These are phyloP conservation scores for Euborellia annulipes DNA, from an alignment of 1,140 invertebrate genomes.

Conservation along the genomic window DNA sequence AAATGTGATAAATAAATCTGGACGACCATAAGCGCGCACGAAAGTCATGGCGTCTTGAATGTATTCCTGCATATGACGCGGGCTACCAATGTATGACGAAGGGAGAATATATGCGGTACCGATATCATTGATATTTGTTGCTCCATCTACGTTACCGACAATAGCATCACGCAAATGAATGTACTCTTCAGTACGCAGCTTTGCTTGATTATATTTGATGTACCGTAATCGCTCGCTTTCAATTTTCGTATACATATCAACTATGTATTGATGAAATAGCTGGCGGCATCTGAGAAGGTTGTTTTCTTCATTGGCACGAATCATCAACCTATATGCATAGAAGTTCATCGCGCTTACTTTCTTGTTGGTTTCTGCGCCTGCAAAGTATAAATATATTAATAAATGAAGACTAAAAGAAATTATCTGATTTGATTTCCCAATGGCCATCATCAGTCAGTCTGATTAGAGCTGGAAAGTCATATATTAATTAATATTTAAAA, in stretches of 20 bases:
- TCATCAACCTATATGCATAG: conserved; percentile 21
- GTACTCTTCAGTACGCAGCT: conserved; percentile 22
- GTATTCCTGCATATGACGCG: conserved; percentile 28
- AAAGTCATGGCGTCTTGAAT: conserved; percentile 27
- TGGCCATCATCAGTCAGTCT: too few relatives aligned
- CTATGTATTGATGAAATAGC: conserved; percentile 25
- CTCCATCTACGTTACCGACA: too few relatives aligned
- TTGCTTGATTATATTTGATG: conserved; percentile 20
- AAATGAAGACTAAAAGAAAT: too few relatives aligned
- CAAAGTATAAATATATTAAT: too few relatives aligned
- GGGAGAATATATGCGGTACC: conserved; percentile 19
- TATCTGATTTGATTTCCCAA: too few relatives aligned
- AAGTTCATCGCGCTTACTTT: conserved; percentile 17
- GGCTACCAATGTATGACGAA: conserved; percentile 23
- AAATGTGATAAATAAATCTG: conserved; percentile 19
- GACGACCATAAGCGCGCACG: conserved; percentile 23
- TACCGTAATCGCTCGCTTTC: conserved; percentile 24
- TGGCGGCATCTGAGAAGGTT: conserved; percentile 18
- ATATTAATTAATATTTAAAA: too few relatives aligned
- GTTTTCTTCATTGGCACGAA: conserved; percentile 17
- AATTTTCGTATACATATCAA: conserved; percentile 25
- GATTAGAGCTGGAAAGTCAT: too few relatives aligned
- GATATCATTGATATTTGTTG: conserved; percentile 1
- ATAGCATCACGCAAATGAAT: conserved; percentile 17
- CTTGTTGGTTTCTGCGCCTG: conserved; percentile 11